Evolutionary conservation across 2,888 invertebrate species (phyloP), one percentile per base, ranked within the genome.

Genomic region (Nephrotoma appendiculata): DNA sequence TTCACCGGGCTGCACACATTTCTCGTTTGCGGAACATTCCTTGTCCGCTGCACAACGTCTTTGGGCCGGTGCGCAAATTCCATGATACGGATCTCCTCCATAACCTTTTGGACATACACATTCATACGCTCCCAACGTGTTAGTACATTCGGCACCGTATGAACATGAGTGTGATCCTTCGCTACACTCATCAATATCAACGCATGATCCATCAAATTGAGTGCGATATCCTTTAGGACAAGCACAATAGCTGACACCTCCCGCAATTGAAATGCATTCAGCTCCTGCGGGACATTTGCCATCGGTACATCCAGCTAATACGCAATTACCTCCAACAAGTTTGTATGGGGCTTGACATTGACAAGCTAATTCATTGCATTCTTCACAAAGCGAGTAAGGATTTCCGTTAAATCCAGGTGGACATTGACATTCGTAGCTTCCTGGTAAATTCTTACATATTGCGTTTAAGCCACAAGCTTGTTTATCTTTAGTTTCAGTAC

Each of bases 391-490:
- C 15, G 95, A 94, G 90, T 97, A 98, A 0, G 98, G 97, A 92
- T 98, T 98, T 84, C 98, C 98, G 89, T 96, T 96, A 90, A 96
- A 97, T 45, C 97, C 97, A 43, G 95, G 93, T 0, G 97, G 96
- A 89, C 98, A 98, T 89, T 96, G 96, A 89, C 98, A 98, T 91
- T 97, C 97, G 90, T 98, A 98, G 90, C 97, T 97, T 85, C 98
- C 98, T 0, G 98, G 98, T 86, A 98, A 92, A 92, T 98, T 98
- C 90, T 97, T 97, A 90, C 98, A 98, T 87, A 97, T 94, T 0
- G 98, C 97, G 91, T 97, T 97, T 41, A 96, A 92, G 0, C 98
- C 98, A 91, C 98, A 98, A 19, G 96, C 95, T 2, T 95, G 94
- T 89, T 96, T 96, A 87, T 95, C 95, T 87, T 94, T 92, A 43